Conservation (phyloP, 2,113 vertebrate genomes). For the Arothron firmamentum region DNA sequence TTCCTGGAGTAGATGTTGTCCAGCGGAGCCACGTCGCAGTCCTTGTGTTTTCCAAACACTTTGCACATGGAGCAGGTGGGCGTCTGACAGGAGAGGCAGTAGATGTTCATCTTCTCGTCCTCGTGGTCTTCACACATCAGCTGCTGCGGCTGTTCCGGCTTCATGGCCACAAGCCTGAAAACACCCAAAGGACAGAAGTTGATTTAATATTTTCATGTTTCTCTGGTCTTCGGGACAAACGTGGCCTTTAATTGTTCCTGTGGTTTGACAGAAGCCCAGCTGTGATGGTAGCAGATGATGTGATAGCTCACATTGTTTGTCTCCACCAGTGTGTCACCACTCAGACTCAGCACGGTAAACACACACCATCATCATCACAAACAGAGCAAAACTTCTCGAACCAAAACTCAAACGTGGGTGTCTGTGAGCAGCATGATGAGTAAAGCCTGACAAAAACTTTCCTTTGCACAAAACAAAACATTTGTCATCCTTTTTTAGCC, state of each 20-base stretch:
- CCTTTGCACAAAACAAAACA: too few species aligned
- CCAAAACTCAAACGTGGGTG: too few species aligned
- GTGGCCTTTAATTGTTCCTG: neutral
- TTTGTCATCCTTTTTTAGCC: neutral
- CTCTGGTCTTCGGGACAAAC: neutral
- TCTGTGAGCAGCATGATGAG: too few species aligned
- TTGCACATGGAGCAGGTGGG: constrained; percentile 95
- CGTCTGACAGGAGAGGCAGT: constrained; percentile 84
- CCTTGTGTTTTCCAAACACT: constrained; percentile 86
- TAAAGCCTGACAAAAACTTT: too few species aligned
- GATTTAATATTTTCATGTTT: neutral
- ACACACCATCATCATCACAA: too few species aligned
- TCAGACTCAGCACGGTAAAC: too few species aligned
- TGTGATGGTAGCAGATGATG: constrained; percentile 28
- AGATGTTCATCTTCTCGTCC: constrained; percentile 90
- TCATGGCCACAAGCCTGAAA: constrained; percentile 74
- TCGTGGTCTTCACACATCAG: constrained; percentile 86
- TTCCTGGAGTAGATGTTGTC: constrained; percentile 78
- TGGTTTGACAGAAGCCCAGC: constrained; percentile 9
- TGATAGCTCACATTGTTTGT: neutral
- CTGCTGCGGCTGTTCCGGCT: constrained; percentile 71
- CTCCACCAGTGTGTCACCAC: neutral
- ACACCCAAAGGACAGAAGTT: neutral
- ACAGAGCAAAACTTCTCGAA: too few species aligned
- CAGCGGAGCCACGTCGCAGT: constrained; percentile 86